These are phyloP conservation scores for Brachyhypopomus gauderio DNA, from an alignment of 2,113 vertebrate species.

Conservation along the genomic window DNA sequence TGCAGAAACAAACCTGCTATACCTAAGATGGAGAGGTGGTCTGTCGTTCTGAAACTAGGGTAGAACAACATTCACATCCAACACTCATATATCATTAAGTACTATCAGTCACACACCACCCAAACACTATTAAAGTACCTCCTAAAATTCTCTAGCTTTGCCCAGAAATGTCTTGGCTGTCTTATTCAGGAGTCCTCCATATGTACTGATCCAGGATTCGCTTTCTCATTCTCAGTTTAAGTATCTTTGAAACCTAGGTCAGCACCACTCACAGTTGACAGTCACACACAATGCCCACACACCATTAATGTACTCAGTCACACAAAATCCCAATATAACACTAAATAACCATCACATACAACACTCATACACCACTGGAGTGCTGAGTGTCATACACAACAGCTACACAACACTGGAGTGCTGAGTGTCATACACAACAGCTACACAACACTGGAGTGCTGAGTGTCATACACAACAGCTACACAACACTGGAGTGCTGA, in stretches of 20 bases:
- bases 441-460: too few relatives aligned
- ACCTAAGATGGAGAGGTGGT: neutral
- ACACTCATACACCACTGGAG: too few relatives aligned
- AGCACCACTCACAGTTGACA: neutral
- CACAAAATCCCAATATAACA: neutral
- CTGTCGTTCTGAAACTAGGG: neutral
- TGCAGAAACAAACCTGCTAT: neutral
- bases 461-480: too few relatives aligned
- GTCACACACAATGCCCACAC: neutral
- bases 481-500: too few relatives aligned
- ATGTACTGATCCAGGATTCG: neutral
- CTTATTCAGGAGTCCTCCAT: neutral
- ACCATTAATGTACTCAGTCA: constrained; percentile 1
- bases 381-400: too few relatives aligned
- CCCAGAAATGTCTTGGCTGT: neutral
- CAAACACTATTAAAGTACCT: too few relatives aligned
- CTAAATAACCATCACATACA: neutral
- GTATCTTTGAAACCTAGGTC: neutral
- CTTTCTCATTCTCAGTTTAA: neutral
- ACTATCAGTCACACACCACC: too few relatives aligned
- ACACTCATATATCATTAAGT: too few relatives aligned
- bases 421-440: neutral
- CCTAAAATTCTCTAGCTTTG: too few relatives aligned
- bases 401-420: too few relatives aligned
- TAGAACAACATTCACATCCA: too few relatives aligned